These are phyloP conservation scores for Sinosuthora webbiana DNA, from an alignment of 2,113 vertebrate genomes.

Conservation along the genomic window DNA sequence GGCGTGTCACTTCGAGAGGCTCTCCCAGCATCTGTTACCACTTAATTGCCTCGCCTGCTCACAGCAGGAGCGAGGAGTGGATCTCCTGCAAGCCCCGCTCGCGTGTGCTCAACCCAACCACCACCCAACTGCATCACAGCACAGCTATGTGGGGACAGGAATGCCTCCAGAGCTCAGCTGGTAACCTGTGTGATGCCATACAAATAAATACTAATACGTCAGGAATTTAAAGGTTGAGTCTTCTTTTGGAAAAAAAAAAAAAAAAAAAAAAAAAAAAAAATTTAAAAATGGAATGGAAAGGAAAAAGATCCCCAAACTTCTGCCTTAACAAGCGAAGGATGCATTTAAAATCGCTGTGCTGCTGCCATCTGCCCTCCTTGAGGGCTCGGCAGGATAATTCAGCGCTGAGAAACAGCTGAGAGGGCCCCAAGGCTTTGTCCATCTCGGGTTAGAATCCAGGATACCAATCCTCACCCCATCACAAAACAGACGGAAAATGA, in stretches of 20 bases:
- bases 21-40: constrained; percentile 40
- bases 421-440: neutral
- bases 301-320: neutral
- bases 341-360: neutral
- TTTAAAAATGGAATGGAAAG: neutral
- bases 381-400: neutral
- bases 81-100: neutral
- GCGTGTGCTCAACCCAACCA: neutral
- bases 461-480: neutral
- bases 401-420: neutral
- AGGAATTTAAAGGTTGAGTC: neutral
- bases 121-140: constrained; percentile 6
- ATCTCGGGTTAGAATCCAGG: neutral
- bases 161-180: neutral
- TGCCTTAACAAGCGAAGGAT: neutral
- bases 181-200: constrained; percentile 10
- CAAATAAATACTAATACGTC: neutral
- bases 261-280: too few species aligned
- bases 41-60: constrained; percentile 37
- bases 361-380: neutral
- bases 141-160: neutral
- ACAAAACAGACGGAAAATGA: neutral
- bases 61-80: neutral
- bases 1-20: neutral
- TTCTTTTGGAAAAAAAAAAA: too few species aligned